Percentiles rank a stretch among this genome's conserved stretches.
phyloP scores from a whole-genome alignment of 2,888 invertebrate genomes.

The Epinotia nisella region DNA sequence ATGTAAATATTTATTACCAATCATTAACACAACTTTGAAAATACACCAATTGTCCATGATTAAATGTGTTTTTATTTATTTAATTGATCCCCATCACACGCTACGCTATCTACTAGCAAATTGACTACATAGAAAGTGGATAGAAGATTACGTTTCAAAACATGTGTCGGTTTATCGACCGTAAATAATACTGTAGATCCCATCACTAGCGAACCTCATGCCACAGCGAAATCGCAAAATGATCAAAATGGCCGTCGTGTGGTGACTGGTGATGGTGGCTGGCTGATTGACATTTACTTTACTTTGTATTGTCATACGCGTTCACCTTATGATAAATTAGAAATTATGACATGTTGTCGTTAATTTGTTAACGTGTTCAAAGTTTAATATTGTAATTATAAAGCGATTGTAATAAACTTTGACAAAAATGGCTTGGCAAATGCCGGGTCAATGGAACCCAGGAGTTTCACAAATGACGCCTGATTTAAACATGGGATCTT shows the following conservation, averaged over 20 bases:
- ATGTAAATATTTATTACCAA: no score
- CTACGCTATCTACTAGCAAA: no score
- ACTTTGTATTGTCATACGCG: conserved; percentile 11
- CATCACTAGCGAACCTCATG: conserved; percentile 35
- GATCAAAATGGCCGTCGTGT: conserved; percentile 54
- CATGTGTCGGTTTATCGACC: conserved; percentile 18
- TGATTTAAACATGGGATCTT: conserved; percentile 73
- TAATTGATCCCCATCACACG: no score
- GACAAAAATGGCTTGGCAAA: conserved; percentile 74
- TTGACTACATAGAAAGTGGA: neutral
- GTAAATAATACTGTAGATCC: neutral
- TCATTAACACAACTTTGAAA: no score
- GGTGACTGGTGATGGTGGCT: conserved; percentile 24
- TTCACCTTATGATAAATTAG: neutral
- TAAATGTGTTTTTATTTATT: no score
- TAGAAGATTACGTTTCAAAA: neutral
- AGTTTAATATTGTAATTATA: neutral
- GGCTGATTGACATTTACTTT: neutral
- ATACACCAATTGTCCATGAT: no score
- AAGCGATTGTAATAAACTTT: conserved; percentile 6
- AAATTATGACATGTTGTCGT: neutral
- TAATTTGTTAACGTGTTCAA: neutral
- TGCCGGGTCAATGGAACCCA: conserved; percentile 71
- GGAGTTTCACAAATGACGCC: conserved; percentile 55
- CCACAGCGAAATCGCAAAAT: conserved; percentile 42